A percentile compares a stretch with the other conserved stretches of the same genome.
Evolutionary conservation across 2,888 invertebrate species (phyloP).

Genomic region (Gasteruption jaculator): DNA sequence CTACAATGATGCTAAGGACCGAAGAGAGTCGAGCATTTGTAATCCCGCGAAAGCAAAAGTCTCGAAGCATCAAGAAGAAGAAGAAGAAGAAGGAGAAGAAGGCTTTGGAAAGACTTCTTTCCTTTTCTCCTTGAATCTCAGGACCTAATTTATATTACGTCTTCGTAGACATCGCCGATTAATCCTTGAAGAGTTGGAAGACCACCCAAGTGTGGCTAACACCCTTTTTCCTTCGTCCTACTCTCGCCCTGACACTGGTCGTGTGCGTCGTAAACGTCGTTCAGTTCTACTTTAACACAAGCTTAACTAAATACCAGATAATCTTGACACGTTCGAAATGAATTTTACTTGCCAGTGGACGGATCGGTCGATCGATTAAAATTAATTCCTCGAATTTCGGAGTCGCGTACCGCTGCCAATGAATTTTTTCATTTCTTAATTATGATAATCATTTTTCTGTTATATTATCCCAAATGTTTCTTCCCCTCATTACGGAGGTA

Average conservation of each 20-base stretch:
- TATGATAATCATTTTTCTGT: too few relatives aligned
- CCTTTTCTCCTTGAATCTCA: too few relatives aligned
- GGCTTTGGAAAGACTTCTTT: too few relatives aligned
- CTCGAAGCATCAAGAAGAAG: neutral
- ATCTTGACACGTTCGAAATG: too few relatives aligned
- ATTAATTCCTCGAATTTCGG: too few relatives aligned
- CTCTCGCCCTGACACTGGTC: conserved; percentile 39
- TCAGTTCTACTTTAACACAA: conserved; percentile 32
- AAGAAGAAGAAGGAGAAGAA: conserved; percentile 12
- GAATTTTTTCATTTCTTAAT: too few relatives aligned
- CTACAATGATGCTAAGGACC: conserved; percentile 46
- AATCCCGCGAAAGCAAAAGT: conserved; percentile 39
- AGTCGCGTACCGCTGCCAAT: too few relatives aligned
- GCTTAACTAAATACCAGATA: conserved; percentile 36
- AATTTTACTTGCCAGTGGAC: too few relatives aligned
- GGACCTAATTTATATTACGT: conserved; percentile 50
- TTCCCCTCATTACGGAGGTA: too few relatives aligned
- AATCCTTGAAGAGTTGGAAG: conserved; percentile 45
- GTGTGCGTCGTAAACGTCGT: conserved; percentile 43
- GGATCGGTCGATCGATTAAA: too few relatives aligned
- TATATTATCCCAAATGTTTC: too few relatives aligned
- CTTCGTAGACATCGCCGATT: conserved; percentile 44
- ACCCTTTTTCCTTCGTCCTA: conserved; percentile 37
- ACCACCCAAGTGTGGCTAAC: conserved; percentile 50
- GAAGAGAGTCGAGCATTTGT: conserved; percentile 43